Conservation (phyloP, 2,888 invertebrate species). For the Lydus trimaculatus region DNA sequence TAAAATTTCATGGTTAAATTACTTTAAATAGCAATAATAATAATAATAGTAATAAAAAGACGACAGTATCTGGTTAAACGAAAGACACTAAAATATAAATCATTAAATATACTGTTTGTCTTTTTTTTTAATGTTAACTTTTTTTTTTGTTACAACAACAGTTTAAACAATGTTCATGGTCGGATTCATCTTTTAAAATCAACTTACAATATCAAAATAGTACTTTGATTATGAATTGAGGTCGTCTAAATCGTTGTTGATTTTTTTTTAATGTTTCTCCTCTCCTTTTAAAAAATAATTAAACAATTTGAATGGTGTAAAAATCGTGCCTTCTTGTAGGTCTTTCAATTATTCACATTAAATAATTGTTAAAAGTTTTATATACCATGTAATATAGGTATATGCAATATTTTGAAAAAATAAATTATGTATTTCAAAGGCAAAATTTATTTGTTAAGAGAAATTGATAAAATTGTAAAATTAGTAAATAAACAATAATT, state of each 20-base stretch:
- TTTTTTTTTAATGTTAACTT: neutral
- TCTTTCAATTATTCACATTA: neutral
- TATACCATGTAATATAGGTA: neutral
- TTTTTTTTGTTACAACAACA: neutral
- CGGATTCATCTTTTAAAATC: neutral
- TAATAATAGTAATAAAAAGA: neutral
- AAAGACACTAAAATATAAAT: neutral
- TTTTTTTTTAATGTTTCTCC: neutral
- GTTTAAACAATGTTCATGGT: neutral
- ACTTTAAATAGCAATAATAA: neutral
- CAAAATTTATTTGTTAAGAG: neutral
- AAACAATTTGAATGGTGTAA: neutral
- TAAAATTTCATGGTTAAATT: neutral
- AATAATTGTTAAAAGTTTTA: neutral
- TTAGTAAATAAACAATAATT: no score
- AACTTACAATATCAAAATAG: neutral
- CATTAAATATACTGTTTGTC: neutral
- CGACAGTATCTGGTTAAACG: neutral
- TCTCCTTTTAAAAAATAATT: neutral
- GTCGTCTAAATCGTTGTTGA: neutral
- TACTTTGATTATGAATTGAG: neutral
- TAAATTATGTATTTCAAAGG: no score
- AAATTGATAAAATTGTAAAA: neutral
- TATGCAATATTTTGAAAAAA: neutral
- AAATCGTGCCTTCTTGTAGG: neutral